Percentiles rank a stretch among this genome's conserved stretches.
phyloP scores from a whole-genome alignment of 2,113 vertebrate species.

The Marmota monax region DNA sequence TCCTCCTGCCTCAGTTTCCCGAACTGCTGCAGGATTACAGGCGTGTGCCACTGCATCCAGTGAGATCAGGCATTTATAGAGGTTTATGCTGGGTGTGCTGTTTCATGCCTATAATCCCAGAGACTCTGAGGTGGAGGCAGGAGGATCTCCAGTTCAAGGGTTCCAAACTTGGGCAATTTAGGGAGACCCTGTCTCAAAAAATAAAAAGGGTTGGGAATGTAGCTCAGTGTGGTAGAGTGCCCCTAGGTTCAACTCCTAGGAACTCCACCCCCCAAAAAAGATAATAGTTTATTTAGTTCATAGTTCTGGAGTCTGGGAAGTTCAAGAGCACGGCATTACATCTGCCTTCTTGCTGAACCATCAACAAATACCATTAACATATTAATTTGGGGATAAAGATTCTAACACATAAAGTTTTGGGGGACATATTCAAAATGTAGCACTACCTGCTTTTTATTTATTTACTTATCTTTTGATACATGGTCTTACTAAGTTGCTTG shows the following conservation, averaged over 20 bases:
- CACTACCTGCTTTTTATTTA: background rate
- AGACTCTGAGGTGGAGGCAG: background rate
- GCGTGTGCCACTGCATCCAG: too few relatives aligned
- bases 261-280: background rate
- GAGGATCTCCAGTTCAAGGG: background rate
- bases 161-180: background rate
- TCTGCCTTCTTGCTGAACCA: background rate
- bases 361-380: too few relatives aligned
- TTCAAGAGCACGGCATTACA: too few relatives aligned
- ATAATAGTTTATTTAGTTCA: background rate
- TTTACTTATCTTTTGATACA: too few relatives aligned
- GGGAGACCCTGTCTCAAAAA: background rate
- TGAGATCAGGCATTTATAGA: background rate
- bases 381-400: background rate
- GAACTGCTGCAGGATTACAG: too few relatives aligned
- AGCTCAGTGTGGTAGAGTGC: too few relatives aligned
- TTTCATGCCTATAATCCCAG: too few relatives aligned
- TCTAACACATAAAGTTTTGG: background rate
- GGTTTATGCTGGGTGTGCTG: too few relatives aligned
- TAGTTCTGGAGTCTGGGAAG: background rate
- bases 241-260: background rate
- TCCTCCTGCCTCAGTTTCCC: too few relatives aligned
- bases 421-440: background rate
- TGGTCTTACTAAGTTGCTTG: too few relatives aligned
- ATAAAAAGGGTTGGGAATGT: too few relatives aligned